These are phyloP conservation scores for Semaprochilodus insignis DNA, from an alignment of 2,797 vertebrate genomes.

Conservation along the genomic window DNA sequence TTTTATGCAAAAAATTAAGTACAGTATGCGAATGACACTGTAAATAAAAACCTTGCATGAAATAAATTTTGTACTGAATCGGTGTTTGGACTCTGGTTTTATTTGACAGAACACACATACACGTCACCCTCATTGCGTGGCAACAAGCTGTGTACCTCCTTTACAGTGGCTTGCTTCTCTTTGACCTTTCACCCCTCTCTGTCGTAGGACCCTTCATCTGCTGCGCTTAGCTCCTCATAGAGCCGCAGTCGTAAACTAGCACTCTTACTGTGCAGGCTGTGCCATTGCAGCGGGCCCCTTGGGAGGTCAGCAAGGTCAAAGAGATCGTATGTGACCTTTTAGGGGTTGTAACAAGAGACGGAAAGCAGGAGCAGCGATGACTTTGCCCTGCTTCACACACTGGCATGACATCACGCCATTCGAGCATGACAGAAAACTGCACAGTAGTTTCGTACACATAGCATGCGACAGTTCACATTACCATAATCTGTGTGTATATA, in stretches of 20 bases:
- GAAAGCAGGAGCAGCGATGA: slow-evolving; percentile 40
- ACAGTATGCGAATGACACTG: slow-evolving; percentile 80
- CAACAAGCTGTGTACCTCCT: slow-evolving; percentile 47
- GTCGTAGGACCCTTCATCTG: slow-evolving; percentile 8
- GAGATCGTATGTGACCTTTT: slow-evolving; percentile 58
- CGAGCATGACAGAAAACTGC: slow-evolving; percentile 21
- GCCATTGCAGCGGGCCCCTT: slow-evolving; percentile 21
- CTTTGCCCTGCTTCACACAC: slow-evolving; percentile 55
- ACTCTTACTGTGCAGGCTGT: background rate
- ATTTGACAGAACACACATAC: slow-evolving; percentile 79
- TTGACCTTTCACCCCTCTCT: slow-evolving; percentile 65
- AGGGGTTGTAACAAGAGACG: slow-evolving; percentile 61
- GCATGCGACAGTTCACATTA: background rate
- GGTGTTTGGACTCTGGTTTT: slow-evolving; percentile 83
- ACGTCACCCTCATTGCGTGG: slow-evolving; percentile 58
- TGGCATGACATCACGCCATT: slow-evolving; percentile 44
- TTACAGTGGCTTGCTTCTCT: slow-evolving; percentile 63
- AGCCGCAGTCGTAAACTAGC: background rate
- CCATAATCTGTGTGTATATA: background rate
- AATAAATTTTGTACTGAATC: slow-evolving; percentile 99
- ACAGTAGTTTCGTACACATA: background rate
- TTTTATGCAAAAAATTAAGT: slow-evolving; percentile 93
- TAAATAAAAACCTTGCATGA: slow-evolving; percentile 95
- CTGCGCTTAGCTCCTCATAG: background rate
- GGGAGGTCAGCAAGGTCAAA: slow-evolving; percentile 67